Percentiles rank a stretch among this genome's conserved stretches.
phyloP scores from a whole-genome alignment of 2,888 invertebrate genomes.

The Byasa hedistus region DNA sequence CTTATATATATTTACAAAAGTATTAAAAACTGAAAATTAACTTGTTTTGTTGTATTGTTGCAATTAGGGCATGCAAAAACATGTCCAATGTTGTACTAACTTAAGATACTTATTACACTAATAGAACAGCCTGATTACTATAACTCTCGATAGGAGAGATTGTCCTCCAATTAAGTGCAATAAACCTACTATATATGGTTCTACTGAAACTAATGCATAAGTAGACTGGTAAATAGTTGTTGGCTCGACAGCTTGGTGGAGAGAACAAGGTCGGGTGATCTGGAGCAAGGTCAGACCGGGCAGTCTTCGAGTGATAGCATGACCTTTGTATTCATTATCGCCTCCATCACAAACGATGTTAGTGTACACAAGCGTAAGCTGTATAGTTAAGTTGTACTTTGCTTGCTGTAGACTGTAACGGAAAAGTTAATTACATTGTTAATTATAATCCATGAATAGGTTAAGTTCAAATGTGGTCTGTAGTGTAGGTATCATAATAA shows the following conservation, averaged over 20 bases:
- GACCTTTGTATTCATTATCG: conserved; percentile 70
- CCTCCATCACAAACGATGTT: conserved; percentile 48
- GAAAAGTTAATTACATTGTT: background rate
- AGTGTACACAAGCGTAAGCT: conserved; percentile 40
- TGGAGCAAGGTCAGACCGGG: conserved; percentile 71
- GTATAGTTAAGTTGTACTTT: conserved; percentile 33
- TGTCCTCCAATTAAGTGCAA: conserved; percentile 59
- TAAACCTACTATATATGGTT: conserved; percentile 42
- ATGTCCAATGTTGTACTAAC: background rate
- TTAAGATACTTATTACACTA: background rate
- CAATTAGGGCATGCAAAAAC: background rate
- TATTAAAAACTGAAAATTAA: too few species aligned
- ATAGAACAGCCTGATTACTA: conserved; percentile 23
- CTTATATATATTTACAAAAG: too few species aligned
- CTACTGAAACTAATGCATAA: conserved; percentile 57
- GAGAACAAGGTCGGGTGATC: conserved; percentile 68
- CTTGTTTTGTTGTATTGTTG: too few species aligned
- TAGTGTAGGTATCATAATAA: too few species aligned
- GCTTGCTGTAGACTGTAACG: conserved; percentile 33
- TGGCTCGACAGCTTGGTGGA: conserved; percentile 54
- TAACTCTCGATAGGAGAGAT: conserved; percentile 49
- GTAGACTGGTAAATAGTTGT: conserved; percentile 45
- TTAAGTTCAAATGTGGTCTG: background rate
- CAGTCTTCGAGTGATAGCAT: conserved; percentile 72
- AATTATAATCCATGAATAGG: background rate